Base-by-base conservation (phyloP, 2,113 vertebrate species). In the Formicarius rufipectus region DNA sequence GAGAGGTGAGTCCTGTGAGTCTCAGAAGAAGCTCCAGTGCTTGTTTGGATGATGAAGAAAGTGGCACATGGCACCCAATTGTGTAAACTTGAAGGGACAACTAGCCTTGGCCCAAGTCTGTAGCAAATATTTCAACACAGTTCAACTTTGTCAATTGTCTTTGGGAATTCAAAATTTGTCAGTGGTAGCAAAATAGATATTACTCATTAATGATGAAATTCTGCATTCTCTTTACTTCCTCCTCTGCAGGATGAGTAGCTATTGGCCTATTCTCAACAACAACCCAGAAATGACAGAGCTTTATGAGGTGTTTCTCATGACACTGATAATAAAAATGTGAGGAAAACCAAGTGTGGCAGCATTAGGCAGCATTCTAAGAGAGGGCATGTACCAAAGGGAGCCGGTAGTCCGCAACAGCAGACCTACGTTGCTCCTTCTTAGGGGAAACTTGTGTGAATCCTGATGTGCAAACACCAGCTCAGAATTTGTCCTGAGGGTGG, bases 1-100 rank as follows among this genome's bases (percentile, higher is more conserved):
- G n/a, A 62, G 18, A 49, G n/a, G 8, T 0, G 0, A 44, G 28
- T 76, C 72, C 53, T 55, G 3, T 25, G 7, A 5, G 40, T 89
- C 23, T 18, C 42, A 64, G 60, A 49, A 60, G 31, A 39, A 78
- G 23, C 7, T 84, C 60, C 58, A 42, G 13, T 30, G 30, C 18
- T 86, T 73, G 37, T 59, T 84, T 35, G 39, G 33, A 33, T 47
- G 33, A 30, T 44, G 56, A 74, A 67, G 49, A 87, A 56, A 27
- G 62, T 72, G 37, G 58, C 39, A 30, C 40, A 10, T 14, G 20
- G 44, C 60, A 28, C 23, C 14, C 49, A 40, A 5, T 11, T 86
- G 21, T 9, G 28, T 23, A 37, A 15, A 4, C 18, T 31, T 72
- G 50, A 71, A 74, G 12, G 11, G 20, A 73, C 59, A 68, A 16